These are phyloP conservation scores for Cheilosia scutellata DNA, from an alignment of 2,888 invertebrate species.

Conservation along the genomic window DNA sequence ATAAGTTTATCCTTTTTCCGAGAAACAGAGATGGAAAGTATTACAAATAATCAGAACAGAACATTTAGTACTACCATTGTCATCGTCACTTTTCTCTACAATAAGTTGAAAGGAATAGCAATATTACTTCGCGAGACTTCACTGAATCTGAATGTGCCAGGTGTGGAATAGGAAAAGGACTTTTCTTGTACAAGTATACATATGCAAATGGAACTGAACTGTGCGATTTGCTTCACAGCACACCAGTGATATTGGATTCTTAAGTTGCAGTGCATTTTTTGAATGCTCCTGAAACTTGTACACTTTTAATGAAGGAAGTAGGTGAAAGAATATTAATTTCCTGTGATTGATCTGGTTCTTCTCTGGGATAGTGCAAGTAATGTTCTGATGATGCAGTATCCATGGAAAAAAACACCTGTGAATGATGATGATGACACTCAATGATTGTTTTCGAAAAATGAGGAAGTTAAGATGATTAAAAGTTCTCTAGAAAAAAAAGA, in stretches of 20 bases:
- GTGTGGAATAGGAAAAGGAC: not conserved
- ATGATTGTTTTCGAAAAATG: too few species aligned
- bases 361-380: slow-evolving; percentile 5
- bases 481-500: too few species aligned
- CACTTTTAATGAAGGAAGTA: slow-evolving; percentile 16
- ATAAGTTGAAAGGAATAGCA: slow-evolving; percentile 28
- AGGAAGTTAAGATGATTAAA: too few species aligned
- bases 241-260: slow-evolving; percentile 14
- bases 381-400: not conserved
- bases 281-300: slow-evolving; percentile 43
- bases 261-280: slow-evolving; percentile 10
- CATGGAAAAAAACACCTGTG: not conserved
- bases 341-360: slow-evolving; percentile 62
- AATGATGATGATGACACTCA: too few species aligned
- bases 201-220: slow-evolving; percentile 18
- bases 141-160: not conserved
- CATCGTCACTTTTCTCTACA: slow-evolving; percentile 35
- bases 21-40: not conserved
- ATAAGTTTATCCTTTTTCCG: not conserved
- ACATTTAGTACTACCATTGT: slow-evolving; percentile 45
- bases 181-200: not conserved
- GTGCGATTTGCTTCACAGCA: slow-evolving; percentile 28
- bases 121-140: not conserved
- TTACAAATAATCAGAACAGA: slow-evolving; percentile 64
- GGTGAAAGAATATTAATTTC: slow-evolving; percentile 54